Evolutionary conservation across 2,888 invertebrate species (phyloP).

Genomic region (Thymelicus sylvestris): DNA sequence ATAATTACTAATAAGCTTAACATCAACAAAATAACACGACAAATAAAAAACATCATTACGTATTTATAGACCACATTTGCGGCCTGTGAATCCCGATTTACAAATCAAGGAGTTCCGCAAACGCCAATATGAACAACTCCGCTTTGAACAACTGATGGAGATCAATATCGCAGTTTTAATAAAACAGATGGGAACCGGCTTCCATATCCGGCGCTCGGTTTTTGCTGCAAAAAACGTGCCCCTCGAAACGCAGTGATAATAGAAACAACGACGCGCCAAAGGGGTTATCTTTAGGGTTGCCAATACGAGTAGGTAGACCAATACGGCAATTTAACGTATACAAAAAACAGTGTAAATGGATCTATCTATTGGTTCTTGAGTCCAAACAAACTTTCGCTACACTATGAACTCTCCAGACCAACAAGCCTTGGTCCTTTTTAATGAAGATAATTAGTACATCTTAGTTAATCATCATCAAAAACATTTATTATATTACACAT

Average conservation of each 20-base stretch:
- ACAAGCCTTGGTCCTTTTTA: too few species aligned
- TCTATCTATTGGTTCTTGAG: too few species aligned
- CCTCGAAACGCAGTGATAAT: constrained; percentile 79
- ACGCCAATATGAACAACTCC: constrained; percentile 29
- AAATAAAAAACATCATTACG: too few species aligned
- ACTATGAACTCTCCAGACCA: too few species aligned
- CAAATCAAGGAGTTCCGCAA: constrained; percentile 22
- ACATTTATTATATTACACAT: too few species aligned
- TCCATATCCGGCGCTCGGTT: constrained; percentile 77
- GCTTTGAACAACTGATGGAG: constrained; percentile 60
- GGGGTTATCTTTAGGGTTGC: constrained; percentile 61
- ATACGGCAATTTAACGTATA: background rate
- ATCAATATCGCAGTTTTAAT: constrained; percentile 81
- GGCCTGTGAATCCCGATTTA: constrained; percentile 3
- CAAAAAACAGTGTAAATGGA: too few species aligned
- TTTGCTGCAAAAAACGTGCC: constrained; percentile 64
- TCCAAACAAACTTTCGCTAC: too few species aligned
- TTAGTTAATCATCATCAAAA: too few species aligned
- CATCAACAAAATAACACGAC: too few species aligned
- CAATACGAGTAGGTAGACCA: background rate
- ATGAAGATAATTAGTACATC: too few species aligned
- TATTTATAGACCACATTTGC: background rate
- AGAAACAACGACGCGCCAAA: constrained; percentile 75
- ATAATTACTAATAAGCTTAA: too few species aligned
- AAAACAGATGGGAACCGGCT: constrained; percentile 78